Percentiles rank a stretch among this genome's conserved stretches.
Evolutionary conservation across 1,140 invertebrate genomes (phyloP).

Genomic region (Alviniconcha marisindica): DNA sequence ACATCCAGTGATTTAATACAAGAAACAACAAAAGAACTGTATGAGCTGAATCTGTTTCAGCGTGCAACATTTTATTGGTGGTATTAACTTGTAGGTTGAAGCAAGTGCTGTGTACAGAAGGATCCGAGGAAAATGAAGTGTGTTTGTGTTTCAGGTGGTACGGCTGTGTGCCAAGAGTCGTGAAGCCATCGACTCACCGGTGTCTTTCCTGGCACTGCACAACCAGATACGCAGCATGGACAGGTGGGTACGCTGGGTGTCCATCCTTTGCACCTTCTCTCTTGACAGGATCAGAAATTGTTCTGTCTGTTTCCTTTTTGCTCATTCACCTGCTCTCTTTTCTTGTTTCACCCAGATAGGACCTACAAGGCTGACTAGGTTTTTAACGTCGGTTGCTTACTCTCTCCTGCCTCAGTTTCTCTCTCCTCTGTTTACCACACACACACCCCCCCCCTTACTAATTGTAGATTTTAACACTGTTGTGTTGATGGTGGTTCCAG

Average conservation of each 20-base stretch:
- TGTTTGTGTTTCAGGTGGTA: conserved; percentile 81
- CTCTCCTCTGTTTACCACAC: background rate
- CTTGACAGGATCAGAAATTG: background rate
- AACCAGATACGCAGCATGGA: conserved; percentile 98
- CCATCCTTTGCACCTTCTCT: background rate
- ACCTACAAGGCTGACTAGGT: background rate
- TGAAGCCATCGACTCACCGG: conserved; percentile 98
- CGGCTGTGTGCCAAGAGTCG: conserved; percentile 98
- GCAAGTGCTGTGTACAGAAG: too few species aligned
- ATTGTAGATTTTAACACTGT: too few species aligned
- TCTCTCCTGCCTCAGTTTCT: background rate
- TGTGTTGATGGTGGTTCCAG: conserved; percentile 51
- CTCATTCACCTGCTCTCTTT: background rate
- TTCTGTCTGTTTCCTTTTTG: background rate
- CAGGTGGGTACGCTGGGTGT: too few species aligned
- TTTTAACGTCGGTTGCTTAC: background rate
- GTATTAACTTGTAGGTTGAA: too few species aligned
- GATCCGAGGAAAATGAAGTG: too few species aligned
- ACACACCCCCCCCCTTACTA: background rate
- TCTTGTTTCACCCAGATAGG: background rate
- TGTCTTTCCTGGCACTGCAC: conserved; percentile 97
- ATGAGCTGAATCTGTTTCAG: too few species aligned
- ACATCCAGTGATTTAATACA: too few species aligned
- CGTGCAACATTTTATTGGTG: too few species aligned
- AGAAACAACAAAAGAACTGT: too few species aligned